Evolutionary conservation across 2,113 vertebrate species (phyloP).

Genomic region (Mungos mungo): DNA sequence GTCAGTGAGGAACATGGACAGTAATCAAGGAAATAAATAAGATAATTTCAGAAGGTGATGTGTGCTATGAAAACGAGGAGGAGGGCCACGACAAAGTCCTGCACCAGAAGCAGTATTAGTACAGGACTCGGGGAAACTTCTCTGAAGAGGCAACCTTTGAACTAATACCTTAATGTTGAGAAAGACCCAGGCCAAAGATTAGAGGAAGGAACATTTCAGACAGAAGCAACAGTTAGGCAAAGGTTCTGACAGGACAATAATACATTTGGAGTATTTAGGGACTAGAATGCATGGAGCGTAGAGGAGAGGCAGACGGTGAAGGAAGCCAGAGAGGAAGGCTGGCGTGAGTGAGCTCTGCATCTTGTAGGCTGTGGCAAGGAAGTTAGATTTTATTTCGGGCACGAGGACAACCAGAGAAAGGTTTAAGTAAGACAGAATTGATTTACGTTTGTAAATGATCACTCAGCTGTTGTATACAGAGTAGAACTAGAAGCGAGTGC

Average conservation of each 20-base stretch:
- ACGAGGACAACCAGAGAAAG: not conserved
- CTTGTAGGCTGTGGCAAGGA: not conserved
- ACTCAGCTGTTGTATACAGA: not conserved
- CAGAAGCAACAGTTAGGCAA: constrained; percentile 44
- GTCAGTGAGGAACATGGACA: not conserved
- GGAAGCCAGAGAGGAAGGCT: not conserved
- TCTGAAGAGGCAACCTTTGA: not conserved
- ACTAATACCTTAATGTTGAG: not conserved
- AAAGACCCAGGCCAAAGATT: not conserved
- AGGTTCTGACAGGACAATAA: not conserved
- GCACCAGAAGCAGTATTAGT: rapidly evolving
- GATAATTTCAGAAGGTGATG: constrained; percentile 22
- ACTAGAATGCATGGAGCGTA: not conserved
- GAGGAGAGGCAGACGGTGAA: not conserved
- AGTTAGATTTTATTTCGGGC: constrained; percentile 19
- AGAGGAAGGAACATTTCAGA: constrained; percentile 19
- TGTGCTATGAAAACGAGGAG: not conserved
- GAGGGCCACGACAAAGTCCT: not conserved
- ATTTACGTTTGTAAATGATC: not conserved
- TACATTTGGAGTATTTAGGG: not conserved
- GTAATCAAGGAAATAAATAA: constrained; percentile 12
- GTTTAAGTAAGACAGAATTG: not conserved
- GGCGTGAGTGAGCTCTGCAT: not conserved
- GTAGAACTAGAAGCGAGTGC: not conserved
- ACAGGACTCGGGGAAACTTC: not conserved